A percentile compares a stretch with the other conserved stretches of the same genome.
These are phyloP conservation scores for Synanthedon formicaeformis DNA, from an alignment of 2,888 invertebrate species.

Conservation along the genomic window DNA sequence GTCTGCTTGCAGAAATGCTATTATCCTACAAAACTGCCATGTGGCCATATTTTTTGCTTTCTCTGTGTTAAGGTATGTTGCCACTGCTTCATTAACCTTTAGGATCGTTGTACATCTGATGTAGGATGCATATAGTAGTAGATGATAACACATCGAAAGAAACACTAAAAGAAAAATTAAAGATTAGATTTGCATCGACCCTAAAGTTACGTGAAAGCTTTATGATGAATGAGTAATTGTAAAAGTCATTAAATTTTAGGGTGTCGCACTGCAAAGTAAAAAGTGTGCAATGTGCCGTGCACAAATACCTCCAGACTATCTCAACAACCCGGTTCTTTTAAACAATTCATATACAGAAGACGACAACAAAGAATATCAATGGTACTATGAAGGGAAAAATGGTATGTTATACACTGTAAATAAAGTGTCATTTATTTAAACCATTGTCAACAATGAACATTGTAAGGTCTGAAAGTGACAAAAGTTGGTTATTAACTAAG, in stretches of 20 bases:
- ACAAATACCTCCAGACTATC: constrained; percentile 88
- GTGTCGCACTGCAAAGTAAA: constrained; percentile 86
- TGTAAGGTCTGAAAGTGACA: no score
- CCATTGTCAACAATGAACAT: no score
- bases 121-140: no score
- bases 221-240: no score
- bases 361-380: constrained; percentile 82
- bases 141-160: no score
- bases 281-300: constrained; percentile 94
- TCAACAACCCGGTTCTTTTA: constrained; percentile 86
- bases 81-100: no score
- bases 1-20: constrained; percentile 92
- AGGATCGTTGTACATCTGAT: no score
- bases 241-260: constrained; percentile 46
- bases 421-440: no score
- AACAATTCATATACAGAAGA: constrained; percentile 45
- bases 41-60: constrained; percentile 96
- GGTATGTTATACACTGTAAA: constrained; percentile 60
- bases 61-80: constrained; percentile 85
- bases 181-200: no score
- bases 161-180: no score
- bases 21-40: constrained; percentile 93
- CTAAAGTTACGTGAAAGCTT: no score
- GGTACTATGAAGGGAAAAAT: constrained; percentile 96
- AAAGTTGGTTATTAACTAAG: no score